Conservation (phyloP, 2,113 vertebrate species). For the Lates calcarifer region DNA sequence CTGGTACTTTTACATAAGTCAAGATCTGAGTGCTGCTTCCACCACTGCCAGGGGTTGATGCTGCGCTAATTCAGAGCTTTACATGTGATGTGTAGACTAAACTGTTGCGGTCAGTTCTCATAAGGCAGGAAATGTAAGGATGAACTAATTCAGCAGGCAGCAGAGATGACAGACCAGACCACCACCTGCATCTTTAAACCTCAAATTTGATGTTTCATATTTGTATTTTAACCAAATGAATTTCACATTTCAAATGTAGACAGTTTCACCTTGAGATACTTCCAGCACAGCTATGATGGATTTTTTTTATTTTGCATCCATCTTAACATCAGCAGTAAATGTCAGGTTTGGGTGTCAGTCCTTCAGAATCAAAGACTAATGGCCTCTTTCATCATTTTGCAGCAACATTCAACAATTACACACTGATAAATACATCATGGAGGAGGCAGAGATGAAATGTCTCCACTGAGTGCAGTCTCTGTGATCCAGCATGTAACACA, state of each 20-base stretch:
- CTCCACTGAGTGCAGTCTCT: not conserved
- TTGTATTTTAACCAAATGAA: too few species aligned
- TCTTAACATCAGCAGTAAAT: constrained; percentile 39
- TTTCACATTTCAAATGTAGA: too few species aligned
- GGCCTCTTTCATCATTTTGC: constrained; percentile 36
- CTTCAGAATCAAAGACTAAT: constrained; percentile 41
- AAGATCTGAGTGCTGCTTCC: not conserved
- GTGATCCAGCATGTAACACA: constrained; percentile 13
- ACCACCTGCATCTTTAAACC: not conserved
- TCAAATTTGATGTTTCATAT: not conserved
- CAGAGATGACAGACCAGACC: too few species aligned
- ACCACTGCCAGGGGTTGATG: not conserved
- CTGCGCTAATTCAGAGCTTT: not conserved
- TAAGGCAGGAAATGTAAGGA: not conserved
- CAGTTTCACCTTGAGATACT: constrained; percentile 42
- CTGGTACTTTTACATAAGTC: too few species aligned
- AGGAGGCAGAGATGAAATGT: constrained; percentile 20
- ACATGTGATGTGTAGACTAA: not conserved
- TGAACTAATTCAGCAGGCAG: too few species aligned
- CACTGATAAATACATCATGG: constrained; percentile 28
- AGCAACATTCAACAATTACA: constrained; percentile 26
- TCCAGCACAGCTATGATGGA: not conserved
- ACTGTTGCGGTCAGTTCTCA: constrained; percentile 4
- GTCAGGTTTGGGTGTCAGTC: constrained; percentile 46
- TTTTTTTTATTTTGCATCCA: constrained; percentile 24